A percentile compares a stretch with the other conserved stretches of the same genome.
Evolutionary conservation across 2,888 invertebrate species (phyloP).

Genomic region (Epistrophe eligans): DNA sequence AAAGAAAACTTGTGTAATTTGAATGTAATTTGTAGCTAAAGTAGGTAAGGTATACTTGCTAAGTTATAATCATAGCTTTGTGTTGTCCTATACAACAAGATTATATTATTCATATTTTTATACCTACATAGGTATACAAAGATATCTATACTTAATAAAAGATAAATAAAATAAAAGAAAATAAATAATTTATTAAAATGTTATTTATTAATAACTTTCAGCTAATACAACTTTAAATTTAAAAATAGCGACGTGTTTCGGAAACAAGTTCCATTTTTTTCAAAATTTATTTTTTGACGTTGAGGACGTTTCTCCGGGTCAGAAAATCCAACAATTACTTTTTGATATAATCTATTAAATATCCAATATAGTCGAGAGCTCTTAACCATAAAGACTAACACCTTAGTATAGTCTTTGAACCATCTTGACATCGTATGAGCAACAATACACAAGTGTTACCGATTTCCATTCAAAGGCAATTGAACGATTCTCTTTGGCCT

Average conservation of each 20-base stretch:
- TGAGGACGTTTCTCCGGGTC: neutral
- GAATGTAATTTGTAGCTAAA: slow-evolving; percentile 82
- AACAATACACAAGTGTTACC: slow-evolving; percentile 67
- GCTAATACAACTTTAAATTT: too few species aligned
- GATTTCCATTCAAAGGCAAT: slow-evolving; percentile 65
- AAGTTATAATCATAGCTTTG: neutral
- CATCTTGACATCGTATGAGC: slow-evolving; percentile 63
- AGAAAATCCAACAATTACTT: neutral
- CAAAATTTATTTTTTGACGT: too few species aligned
- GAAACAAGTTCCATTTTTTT: too few species aligned
- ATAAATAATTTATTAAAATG: too few species aligned
- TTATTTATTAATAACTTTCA: too few species aligned
- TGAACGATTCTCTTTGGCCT: slow-evolving; percentile 48
- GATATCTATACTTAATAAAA: too few species aligned
- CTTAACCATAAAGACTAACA: slow-evolving; percentile 31
- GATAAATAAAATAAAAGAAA: too few species aligned
- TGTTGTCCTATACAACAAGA: neutral
- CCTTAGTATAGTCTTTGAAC: slow-evolving; percentile 9
- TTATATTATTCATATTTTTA: neutral
- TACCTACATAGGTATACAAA: too few species aligned
- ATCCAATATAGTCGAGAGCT: slow-evolving; percentile 26
- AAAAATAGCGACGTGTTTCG: too few species aligned
- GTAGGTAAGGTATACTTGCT: slow-evolving; percentile 62
- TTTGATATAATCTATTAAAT: neutral
- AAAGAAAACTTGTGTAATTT: slow-evolving; percentile 83